Evolutionary conservation across 2,888 invertebrate genomes (phyloP), one percentile per base, ranked within the genome.

Genomic region (Amphipoea oculea): DNA sequence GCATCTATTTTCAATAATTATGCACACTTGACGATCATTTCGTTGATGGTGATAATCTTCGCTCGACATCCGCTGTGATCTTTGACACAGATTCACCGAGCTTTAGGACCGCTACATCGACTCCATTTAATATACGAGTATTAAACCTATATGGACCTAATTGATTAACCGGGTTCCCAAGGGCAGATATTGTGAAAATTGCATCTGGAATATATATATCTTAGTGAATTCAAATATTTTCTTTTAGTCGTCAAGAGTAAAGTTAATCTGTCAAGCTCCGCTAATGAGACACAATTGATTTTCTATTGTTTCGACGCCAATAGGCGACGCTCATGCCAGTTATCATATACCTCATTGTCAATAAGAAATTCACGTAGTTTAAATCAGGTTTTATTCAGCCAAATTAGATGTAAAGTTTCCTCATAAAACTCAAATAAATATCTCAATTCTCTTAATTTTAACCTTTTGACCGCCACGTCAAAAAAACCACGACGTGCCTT

Each of bases 111-210:
- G 2, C 57, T 86, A 68, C 85, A 85, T 20, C 86, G 81, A 29
- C 82, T 78, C 76, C 87, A 89, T 69, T 88, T 92, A n/a, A n/a
- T n/a, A n/a, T n/a, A n/a, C n/a, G n/a, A n/a, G n/a, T n/a, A 67
- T 90, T 91, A 76, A 91, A 94, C 69, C 92, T 90, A 75, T 93
- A 89, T 0, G 54, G 42, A 12, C 92, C 93, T 29, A 93, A 69
- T 77, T 90, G 84, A 36, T 94, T 89, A 6, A 92, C 90, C 11
- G 90, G 91, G 23, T 92, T 91, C 6, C 93, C 93, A 36, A 79
- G 86, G 4, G 63, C n/a, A 5, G 94, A 94, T 14, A 76, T 73
- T 1, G 87, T 87, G 54, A 91, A 93, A 14, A 86, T 71, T 14
- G 91, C 86, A 40, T 75, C 92, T 91, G 87, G 67, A 82, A 82